Evolutionary conservation across 1,140 invertebrate species (phyloP).

Genomic region (Bombus confusus): DNA sequence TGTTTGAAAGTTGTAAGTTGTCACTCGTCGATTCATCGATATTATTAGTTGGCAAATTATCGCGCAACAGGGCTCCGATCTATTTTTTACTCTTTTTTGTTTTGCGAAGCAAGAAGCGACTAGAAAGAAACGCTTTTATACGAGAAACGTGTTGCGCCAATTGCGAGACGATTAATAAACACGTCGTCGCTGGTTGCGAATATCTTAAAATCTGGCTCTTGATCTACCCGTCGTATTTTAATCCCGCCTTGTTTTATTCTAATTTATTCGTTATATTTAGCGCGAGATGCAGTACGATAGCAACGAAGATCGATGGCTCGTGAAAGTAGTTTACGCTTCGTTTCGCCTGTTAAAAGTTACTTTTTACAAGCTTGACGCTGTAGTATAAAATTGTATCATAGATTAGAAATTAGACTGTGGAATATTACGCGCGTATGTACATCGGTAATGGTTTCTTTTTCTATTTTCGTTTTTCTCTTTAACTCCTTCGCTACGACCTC

Average conservation of each 20-base stretch:
- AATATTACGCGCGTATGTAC: neutral
- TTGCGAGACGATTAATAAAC: too few species aligned
- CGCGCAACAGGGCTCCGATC: too few species aligned
- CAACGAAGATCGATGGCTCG: neutral
- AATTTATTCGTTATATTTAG: neutral
- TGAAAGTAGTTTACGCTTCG: neutral
- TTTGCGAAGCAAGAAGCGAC: neutral
- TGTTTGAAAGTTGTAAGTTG: too few species aligned
- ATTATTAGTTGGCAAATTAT: neutral
- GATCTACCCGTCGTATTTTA: neutral
- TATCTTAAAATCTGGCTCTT: neutral
- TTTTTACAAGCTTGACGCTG: neutral
- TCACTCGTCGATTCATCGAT: neutral
- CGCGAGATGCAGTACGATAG: too few species aligned
- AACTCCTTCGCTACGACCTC: constrained; percentile 2
- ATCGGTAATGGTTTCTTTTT: neutral
- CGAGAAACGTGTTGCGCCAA: too few species aligned
- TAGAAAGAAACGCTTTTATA: neutral
- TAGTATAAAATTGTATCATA: neutral
- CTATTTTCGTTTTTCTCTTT: neutral
- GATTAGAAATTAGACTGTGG: neutral
- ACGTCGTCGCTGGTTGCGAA: too few species aligned
- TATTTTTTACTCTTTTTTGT: neutral
- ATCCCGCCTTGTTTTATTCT: neutral
- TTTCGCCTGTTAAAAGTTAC: neutral